Evolutionary conservation across 1,140 invertebrate genomes (phyloP), one percentile per base, ranked within the genome.

Genomic region (Drosophila suzukii): DNA sequence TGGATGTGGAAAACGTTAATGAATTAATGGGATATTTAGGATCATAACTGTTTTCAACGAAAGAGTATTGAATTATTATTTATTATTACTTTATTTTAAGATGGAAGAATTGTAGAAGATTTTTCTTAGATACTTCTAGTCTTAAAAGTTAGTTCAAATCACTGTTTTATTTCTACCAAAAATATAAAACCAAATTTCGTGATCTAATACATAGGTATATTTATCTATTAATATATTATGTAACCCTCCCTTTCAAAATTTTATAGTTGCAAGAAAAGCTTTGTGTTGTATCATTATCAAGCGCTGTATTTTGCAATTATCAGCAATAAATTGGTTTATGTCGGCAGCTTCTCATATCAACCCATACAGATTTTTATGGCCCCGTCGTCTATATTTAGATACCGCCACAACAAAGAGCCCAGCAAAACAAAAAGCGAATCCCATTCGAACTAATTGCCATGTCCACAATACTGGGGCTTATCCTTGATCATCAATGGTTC

Each of bases 401-500:
- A 80, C 83, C 62, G 76, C 57, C 34, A 50, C 62, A 83, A 76
- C 56, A 36, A 75, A 66, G 49, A 43, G 49, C 24, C 27, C 30
- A 30, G 49, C 39, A 43, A 39, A 38, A 57, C 44, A 76, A 55
- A 76, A 77, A 68, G 44, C 41, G 58, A 49, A 55, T 44, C 38
- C 72, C 57, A 74, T 62, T 73, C 77, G 34, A 74, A 86, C 80
- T 89, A 89, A 89, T 89, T 89, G 78, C 74, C 84, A 76, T 82
- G 79, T 73, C 60, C 73, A 81, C 55, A 56, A 57, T 49, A 24
- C 65, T 73, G 78, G 61, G 50, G 72, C 77, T 90, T 90, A 90
- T 90, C 86, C 86, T 90, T 90, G 86, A 90, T 90, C 86, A 90
- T 90, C 81, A 82, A 82, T 90, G 79, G 81, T 90, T 90, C 86